Base-by-base conservation (phyloP, 2,888 invertebrate species). In the Trachelus troglodyta region DNA sequence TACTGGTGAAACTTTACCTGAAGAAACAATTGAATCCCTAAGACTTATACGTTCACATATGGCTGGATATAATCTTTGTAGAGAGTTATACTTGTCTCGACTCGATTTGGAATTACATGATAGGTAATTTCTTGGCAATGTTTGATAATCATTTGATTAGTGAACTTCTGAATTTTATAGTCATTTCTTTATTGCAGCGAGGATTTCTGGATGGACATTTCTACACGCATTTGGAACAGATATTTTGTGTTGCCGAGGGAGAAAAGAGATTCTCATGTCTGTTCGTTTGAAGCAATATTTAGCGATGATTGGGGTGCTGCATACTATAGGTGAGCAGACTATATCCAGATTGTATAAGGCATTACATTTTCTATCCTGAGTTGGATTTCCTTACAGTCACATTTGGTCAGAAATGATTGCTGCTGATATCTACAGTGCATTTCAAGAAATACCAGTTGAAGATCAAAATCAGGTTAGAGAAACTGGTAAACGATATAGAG, bases 391-490 rank as follows among this genome's bases (percentile, higher is more conserved):
- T 90, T 98, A 95, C 89, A 95, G 97, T 77, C 94, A 95, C 87
- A 90, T 97, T 30, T 98, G 98, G 97, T 96, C 98, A 1, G 94
- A 94, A 88, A 95, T 98, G 94, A 94, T 98, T 75, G 98, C 98
- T 0, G 97, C 98, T 0, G 98, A 99, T 91, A 94, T 96, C 56
- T 97, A 95, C 89, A 95, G 96, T 89, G 96, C 97, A 75, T 98
- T 99, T 90, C 93, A 95, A 80, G 96, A 97, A 90, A 69, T 85
- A 35, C 76, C 85, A 0, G 34, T 73, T 4, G 94, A 92, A 0
- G 92, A 93, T 83, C 91, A 92, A 74, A 92, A 93, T 1, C 93
- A 94, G 15, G 92, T 93, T 83, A 89, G 94, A 81, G 94, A 93
- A 74, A 94, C 95, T 9, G 96, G 95, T 0, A 94, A 93, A 85